These are phyloP conservation scores for Shinisaurus crocodilurus DNA, from an alignment of 2,113 vertebrate genomes.

Conservation along the genomic window DNA sequence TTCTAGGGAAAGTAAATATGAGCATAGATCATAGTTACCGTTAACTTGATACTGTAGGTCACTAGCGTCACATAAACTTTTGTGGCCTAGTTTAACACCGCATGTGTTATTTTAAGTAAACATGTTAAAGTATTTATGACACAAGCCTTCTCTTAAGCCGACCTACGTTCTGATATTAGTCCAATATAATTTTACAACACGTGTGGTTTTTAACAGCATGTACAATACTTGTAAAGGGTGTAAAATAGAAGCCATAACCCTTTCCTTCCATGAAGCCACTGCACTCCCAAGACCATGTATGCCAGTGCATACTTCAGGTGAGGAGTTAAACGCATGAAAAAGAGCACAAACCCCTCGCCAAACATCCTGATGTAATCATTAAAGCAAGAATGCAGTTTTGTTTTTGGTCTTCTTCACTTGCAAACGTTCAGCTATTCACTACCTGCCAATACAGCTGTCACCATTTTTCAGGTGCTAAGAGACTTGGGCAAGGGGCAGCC, in stretches of 20 bases:
- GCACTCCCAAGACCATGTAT: neutral
- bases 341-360: neutral
- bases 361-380: neutral
- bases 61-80: slow-evolving; percentile 19
- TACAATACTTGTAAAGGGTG: slow-evolving; percentile 9
- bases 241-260: neutral
- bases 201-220: neutral
- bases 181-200: neutral
- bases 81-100: slow-evolving; percentile 11
- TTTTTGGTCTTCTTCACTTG: neutral
- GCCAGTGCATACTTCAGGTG: neutral
- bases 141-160: neutral
- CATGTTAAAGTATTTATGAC: slow-evolving; percentile 3
- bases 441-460: neutral
- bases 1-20: neutral
- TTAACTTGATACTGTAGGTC: slow-evolving; percentile 1
- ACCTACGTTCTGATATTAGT: neutral
- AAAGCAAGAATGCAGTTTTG: neutral
- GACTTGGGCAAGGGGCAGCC: neutral
- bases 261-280: neutral
- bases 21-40: neutral
- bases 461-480: too few relatives aligned
- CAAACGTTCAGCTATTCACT: neutral
- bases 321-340: neutral
- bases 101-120: slow-evolving; percentile 32